Conservation (phyloP, 2,888 invertebrate species). For the Drosophila ustulata region DNA sequence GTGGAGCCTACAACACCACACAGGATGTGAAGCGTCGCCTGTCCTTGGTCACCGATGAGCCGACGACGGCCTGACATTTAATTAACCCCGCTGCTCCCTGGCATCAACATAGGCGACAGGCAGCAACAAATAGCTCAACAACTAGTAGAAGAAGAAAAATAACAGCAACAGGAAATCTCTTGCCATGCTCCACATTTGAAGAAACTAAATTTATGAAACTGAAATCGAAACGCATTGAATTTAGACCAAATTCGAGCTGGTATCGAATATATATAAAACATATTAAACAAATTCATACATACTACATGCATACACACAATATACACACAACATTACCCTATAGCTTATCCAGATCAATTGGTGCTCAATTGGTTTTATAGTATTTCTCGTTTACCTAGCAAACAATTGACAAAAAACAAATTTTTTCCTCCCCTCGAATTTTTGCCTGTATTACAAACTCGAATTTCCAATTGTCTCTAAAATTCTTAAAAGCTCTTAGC, state of each 20-base stretch:
- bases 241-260: slow-evolving; percentile 81
- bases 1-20: slow-evolving; percentile 96
- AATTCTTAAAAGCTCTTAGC: slow-evolving; percentile 11
- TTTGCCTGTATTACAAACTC: slow-evolving; percentile 34
- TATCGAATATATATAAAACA: slow-evolving; percentile 71
- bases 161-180: slow-evolving; percentile 71
- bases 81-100: slow-evolving; percentile 16
- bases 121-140: not conserved
- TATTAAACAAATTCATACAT: slow-evolving; percentile 13
- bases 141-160: slow-evolving; percentile 15
- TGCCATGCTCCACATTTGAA: slow-evolving; percentile 73
- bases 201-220: slow-evolving; percentile 56
- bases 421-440: slow-evolving; percentile 53
- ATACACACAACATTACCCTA: slow-evolving; percentile 1
- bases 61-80: slow-evolving; percentile 80
- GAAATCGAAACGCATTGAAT: slow-evolving; percentile 73
- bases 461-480: slow-evolving; percentile 34
- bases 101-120: slow-evolving; percentile 4
- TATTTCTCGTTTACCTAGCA: slow-evolving; percentile 7
- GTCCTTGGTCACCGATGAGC: slow-evolving; percentile 82
- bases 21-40: slow-evolving; percentile 86
- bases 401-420: slow-evolving; percentile 11
- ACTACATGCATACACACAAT: not conserved
- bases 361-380: slow-evolving; percentile 17
- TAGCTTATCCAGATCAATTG: slow-evolving; percentile 33